A percentile compares a stretch with the other conserved stretches of the same genome.
Evolutionary conservation across 1,140 invertebrate species (phyloP).

Genomic region (Branchinecta lindahli): DNA sequence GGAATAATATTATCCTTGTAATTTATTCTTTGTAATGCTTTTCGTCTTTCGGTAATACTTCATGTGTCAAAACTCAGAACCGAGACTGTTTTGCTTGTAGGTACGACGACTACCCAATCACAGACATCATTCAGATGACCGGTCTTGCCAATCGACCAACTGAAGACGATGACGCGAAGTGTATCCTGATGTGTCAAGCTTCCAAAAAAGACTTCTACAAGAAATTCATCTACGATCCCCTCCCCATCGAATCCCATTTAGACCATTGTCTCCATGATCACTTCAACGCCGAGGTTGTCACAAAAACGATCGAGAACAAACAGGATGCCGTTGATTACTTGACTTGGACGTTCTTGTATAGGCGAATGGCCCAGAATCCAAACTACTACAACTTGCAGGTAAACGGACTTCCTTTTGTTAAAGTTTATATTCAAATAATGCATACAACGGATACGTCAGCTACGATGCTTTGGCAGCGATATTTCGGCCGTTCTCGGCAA

Average conservation of each 20-base stretch:
- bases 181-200: slow-evolving; percentile 89
- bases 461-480: too few relatives aligned
- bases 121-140: slow-evolving; percentile 95
- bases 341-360: slow-evolving; percentile 97
- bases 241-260: slow-evolving; percentile 61
- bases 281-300: slow-evolving; percentile 99
- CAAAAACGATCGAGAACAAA: slow-evolving; percentile 99
- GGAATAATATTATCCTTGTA: too few relatives aligned
- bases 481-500: too few relatives aligned
- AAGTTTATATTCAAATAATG: slow-evolving; percentile 15
- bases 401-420: slow-evolving; percentile 24
- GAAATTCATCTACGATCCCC: slow-evolving; percentile 92
- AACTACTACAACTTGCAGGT: slow-evolving; percentile 95
- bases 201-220: slow-evolving; percentile 99
- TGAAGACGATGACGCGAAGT: slow-evolving; percentile 86
- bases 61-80: neutral
- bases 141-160: slow-evolving; percentile 75
- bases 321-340: slow-evolving; percentile 99
- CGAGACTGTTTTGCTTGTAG: neutral
- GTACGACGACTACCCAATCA: slow-evolving; percentile 96
- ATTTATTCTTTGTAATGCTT: too few relatives aligned
- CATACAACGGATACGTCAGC: too few relatives aligned
- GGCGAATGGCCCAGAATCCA: slow-evolving; percentile 93
- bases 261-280: slow-evolving; percentile 97
- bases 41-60: too few relatives aligned